phyloP scores from a whole-genome alignment of 2,113 vertebrate genomes.

The Thymallus thymallus region DNA sequence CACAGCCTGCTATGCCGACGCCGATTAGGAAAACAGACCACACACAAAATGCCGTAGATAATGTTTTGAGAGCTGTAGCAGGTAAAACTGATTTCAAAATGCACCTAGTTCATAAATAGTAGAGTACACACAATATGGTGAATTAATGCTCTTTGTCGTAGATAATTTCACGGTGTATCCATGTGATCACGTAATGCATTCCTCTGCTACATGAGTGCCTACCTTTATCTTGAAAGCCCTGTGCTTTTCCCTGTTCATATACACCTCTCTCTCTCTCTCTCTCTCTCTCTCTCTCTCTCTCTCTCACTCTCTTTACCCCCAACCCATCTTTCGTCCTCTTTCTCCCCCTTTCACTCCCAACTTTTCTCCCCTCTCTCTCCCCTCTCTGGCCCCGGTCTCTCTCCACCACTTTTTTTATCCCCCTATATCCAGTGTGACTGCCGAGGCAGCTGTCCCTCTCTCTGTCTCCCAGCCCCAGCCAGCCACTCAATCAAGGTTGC shows the following conservation, averaged over 20 bases:
- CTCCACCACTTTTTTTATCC: background rate
- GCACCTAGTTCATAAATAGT: background rate
- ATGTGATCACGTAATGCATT: background rate
- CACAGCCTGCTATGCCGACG: constrained; percentile 18
- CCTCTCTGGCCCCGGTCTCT: background rate
- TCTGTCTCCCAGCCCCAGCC: background rate
- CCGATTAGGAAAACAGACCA: background rate
- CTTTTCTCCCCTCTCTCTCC: background rate
- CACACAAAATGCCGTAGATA: background rate
- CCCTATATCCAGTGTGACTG: background rate
- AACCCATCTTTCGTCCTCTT: background rate
- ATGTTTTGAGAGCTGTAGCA: background rate
- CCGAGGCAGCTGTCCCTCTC: background rate
- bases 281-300: background rate
- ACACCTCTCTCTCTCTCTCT: background rate
- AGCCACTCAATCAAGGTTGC: constrained; percentile 25
- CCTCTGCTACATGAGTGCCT: background rate
- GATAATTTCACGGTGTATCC: background rate
- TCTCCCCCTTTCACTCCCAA: background rate
- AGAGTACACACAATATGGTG: background rate
- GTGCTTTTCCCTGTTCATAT: background rate
- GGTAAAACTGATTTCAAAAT: background rate
- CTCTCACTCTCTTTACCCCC: background rate
- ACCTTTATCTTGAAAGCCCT: background rate
- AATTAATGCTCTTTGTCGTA: background rate